phyloP scores from a whole-genome alignment of 2,888 invertebrate species.

The Lithophane leautieri region DNA sequence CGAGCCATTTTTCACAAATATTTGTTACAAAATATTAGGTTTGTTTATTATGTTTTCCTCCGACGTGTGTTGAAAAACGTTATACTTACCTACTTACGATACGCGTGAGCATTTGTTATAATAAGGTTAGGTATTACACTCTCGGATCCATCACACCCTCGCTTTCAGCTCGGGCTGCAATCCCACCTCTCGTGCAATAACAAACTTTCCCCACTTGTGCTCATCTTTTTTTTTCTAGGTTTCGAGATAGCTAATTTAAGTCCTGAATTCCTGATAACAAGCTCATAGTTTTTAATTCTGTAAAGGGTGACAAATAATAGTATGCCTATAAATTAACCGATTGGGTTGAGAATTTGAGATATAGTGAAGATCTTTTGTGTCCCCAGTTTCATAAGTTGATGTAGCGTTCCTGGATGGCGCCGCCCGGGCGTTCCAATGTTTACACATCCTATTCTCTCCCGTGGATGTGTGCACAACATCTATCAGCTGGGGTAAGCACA shows the following conservation, averaged over 20 bases:
- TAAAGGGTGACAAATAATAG: not conserved
- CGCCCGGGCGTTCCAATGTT: constrained; percentile 75
- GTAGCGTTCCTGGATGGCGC: constrained; percentile 68
- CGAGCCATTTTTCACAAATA: too few species aligned
- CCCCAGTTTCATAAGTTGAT: constrained; percentile 4
- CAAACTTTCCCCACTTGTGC: not conserved
- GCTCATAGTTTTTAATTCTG: not conserved
- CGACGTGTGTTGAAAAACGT: not conserved
- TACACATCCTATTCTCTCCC: constrained; percentile 76
- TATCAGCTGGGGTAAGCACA: constrained; percentile 51
- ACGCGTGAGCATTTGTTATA: not conserved
- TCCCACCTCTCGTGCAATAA: not conserved
- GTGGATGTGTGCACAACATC: constrained; percentile 71
- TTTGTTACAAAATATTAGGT: too few species aligned
- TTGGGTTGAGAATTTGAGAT: not conserved
- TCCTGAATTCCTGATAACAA: too few species aligned
- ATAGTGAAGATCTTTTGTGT: not conserved
- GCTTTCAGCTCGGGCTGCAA: too few species aligned
- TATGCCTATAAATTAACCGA: not conserved
- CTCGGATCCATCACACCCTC: not conserved
- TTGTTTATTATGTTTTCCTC: not conserved
- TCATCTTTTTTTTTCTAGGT: too few species aligned
- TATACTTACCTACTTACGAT: not conserved
- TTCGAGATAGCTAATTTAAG: too few species aligned
- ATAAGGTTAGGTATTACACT: not conserved